These are phyloP conservation scores for Ciona savignyi DNA, from an alignment of 23 tunicate species.

Conservation along the genomic window DNA sequence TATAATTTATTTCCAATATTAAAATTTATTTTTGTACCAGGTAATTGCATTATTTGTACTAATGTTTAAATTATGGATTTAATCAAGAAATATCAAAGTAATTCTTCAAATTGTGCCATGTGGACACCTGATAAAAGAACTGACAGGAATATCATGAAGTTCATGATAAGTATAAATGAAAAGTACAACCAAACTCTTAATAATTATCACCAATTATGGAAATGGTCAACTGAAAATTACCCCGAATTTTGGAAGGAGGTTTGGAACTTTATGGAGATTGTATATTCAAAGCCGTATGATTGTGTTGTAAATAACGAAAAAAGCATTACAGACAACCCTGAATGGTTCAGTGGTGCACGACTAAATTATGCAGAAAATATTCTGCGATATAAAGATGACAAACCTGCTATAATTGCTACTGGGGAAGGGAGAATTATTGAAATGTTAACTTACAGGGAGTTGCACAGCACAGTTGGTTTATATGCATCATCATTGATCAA, in stretches of 20 bases:
- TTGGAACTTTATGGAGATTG: constrained; percentile 40
- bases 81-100: too few relatives aligned
- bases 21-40: too few relatives aligned
- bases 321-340: constrained; percentile 43
- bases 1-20: too few relatives aligned
- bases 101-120: too few relatives aligned
- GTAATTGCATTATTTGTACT: too few relatives aligned
- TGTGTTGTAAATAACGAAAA: constrained; percentile 44
- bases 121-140: too few relatives aligned
- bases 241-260: constrained; percentile 68
- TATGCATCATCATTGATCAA: constrained; percentile 56
- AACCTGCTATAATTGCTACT: constrained; percentile 44
- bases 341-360: constrained; percentile 72
- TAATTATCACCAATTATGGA: constrained; percentile 68
- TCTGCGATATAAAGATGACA: constrained; percentile 75
- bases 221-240: constrained; percentile 74
- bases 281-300: constrained; percentile 27
- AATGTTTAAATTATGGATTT: too few relatives aligned
- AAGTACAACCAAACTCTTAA: constrained; percentile 17
- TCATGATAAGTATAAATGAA: constrained; percentile 18
- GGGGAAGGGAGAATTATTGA: constrained; percentile 61
- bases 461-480: constrained; percentile 17
- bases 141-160: constrained; percentile 31
- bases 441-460: constrained; percentile 38
- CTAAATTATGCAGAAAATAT: constrained; percentile 88